phyloP scores from a whole-genome alignment of 2,888 invertebrate genomes.

The Nematopogon swammerdamellus region DNA sequence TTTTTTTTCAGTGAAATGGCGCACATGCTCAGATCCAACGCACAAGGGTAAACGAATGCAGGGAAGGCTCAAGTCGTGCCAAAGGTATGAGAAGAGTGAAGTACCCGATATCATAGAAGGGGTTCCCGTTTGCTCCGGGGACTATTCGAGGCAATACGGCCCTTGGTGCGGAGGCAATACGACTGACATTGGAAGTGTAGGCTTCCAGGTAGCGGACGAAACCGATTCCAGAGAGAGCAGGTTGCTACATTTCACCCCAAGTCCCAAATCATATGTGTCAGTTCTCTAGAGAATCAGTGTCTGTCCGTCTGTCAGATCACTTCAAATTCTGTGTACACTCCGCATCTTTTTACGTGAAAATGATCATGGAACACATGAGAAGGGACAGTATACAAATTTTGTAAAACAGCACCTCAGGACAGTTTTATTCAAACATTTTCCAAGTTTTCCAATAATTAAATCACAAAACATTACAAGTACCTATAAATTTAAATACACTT shows the following conservation, averaged over 20 bases:
- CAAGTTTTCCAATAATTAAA: no score
- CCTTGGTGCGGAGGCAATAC: conserved; percentile 23
- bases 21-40: conserved; percentile 35
- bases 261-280: no score
- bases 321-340: no score
- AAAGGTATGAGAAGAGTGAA: conserved; percentile 44
- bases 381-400: no score
- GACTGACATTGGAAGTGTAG: conserved; percentile 25
- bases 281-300: no score
- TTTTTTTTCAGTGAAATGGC: conserved; percentile 31
- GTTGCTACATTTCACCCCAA: conserved; percentile 18
- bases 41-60: conserved; percentile 36
- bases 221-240: conserved; percentile 24
- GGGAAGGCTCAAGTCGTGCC: conserved; percentile 35
- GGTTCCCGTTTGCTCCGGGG: conserved; percentile 44
- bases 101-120: conserved; percentile 53
- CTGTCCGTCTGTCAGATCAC: no score
- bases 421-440: no score
- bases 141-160: conserved; percentile 23
- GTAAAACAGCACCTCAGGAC: no score
- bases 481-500: no score
- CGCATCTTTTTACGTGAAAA: no score
- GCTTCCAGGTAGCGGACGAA: conserved; percentile 38
- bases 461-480: no score
- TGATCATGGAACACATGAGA: no score